Evolutionary conservation across 2,113 vertebrate species (phyloP).

Genomic region (Chaetodon trifascialis): DNA sequence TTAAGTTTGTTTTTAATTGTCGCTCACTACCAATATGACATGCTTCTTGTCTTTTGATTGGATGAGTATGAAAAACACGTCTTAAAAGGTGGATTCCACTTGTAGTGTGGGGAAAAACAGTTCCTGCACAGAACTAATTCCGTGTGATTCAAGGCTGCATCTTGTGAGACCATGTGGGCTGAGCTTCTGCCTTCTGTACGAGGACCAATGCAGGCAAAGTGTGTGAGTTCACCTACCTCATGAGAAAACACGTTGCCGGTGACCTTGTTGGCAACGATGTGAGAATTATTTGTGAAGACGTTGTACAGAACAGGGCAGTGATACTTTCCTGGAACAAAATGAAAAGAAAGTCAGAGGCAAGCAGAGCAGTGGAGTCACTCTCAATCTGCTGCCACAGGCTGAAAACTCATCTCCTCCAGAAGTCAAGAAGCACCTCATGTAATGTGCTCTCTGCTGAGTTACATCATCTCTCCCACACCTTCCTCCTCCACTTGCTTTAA

Average conservation of each 20-base stretch:
- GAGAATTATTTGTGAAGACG: constrained; percentile 96
- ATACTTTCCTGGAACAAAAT: constrained; percentile 88
- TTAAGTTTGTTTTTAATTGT: background rate
- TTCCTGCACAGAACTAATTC: background rate
- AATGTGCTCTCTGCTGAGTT: background rate
- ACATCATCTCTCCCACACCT: constrained; percentile 9
- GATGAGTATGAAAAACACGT: background rate
- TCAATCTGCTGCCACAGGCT: background rate
- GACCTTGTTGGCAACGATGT: constrained; percentile 93
- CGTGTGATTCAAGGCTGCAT: background rate
- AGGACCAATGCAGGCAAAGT: constrained; percentile 1
- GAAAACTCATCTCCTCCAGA: background rate
- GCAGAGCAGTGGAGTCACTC: background rate
- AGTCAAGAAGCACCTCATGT: background rate
- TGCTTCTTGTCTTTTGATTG: background rate
- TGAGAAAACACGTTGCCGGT: constrained; percentile 95
- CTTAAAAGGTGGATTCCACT: background rate
- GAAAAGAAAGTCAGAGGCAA: constrained; percentile 2
- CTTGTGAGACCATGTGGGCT: constrained; percentile 22
- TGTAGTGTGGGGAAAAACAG: background rate
- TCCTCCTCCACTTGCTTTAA: constrained; percentile 6
- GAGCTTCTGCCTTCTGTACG: background rate
- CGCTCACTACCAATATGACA: background rate
- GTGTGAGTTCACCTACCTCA: constrained; percentile 85
- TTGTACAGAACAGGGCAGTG: constrained; percentile 96